Base-by-base conservation (phyloP, 2,113 vertebrate species). In the Sorex araneus region DNA sequence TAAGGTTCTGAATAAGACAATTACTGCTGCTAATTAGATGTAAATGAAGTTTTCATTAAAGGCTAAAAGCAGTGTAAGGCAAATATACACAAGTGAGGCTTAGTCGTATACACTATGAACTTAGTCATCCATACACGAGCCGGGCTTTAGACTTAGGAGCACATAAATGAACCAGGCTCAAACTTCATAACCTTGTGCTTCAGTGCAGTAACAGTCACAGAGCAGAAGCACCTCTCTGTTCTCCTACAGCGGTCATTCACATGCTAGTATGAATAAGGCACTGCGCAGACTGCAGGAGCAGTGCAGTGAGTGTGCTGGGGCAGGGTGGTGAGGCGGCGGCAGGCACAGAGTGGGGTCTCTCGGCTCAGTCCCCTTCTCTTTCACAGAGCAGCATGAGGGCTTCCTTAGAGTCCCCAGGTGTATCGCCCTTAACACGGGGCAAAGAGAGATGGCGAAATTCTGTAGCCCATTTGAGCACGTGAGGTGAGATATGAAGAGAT, bases 361-460 rank as follows among this genome's bases (percentile, higher is more conserved):
- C 1, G 0, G 80, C 18, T 98, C 97, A 99, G 1, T 98, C 98
- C 57, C 99, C 99, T 25, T 99, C 98, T 1, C 99, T 99, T 0
- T 98, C 99, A 3, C 99, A 99, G 95, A 99, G 98, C 94, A 99
- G 98, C 87, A 99, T 97, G 54, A 99, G 97, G 97, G 98, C 98
- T 96, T 99, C 99, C 97, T 98, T 98, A 96, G 99, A 99, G 97
- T 99, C 98, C 57, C 99, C 99, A 3, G 97, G 97, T 0, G 99
- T 99, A 95, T 99, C 99, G 45, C 98, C 98, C 99, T 99, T 40
- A 3, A 40, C 40, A 40, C 40, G 7, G 40, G 7, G 7, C 7
- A 40, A 40, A 40, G 40, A 40, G 40, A 40, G 40, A 7, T 40
- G 40, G 40, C 40, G 7, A 3, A 40, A 7, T 40, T 40, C 40